Evolutionary conservation across 2,113 vertebrate species (phyloP).

Genomic region (Brachypodius melanocephalos): DNA sequence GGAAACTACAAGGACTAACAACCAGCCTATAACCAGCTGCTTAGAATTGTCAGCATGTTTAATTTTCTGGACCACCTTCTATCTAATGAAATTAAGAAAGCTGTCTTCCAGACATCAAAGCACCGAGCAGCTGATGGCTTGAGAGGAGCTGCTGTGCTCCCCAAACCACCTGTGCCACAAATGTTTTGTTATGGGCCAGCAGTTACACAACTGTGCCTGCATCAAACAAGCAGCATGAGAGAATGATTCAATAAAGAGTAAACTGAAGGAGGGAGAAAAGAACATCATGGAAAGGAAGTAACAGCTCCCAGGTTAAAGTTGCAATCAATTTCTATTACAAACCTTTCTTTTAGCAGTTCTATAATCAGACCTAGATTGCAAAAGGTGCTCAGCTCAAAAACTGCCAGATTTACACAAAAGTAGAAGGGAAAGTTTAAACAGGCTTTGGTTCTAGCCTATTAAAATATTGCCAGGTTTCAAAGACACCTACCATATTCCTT

Average conservation of each 20-base stretch:
- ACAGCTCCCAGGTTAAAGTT: background rate
- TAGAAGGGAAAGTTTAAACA: background rate
- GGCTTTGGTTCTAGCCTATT: background rate
- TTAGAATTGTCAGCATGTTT: background rate
- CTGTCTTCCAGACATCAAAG: slow-evolving; percentile 1
- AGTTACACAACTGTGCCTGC: background rate
- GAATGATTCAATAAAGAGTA: slow-evolving; percentile 15
- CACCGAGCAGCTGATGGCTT: background rate
- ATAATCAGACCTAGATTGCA: background rate
- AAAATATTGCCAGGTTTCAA: background rate
- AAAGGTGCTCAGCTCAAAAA: background rate
- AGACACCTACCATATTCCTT: background rate
- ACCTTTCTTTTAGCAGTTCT: background rate
- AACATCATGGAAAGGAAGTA: background rate
- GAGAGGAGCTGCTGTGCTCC: background rate
- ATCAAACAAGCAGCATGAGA: background rate
- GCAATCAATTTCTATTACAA: slow-evolving; percentile 20
- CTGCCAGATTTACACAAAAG: background rate
- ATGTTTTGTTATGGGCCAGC: slow-evolving; percentile 8
- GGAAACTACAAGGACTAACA: background rate
- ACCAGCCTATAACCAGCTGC: background rate
- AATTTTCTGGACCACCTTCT: slow-evolving; percentile 42
- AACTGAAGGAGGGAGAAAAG: background rate
- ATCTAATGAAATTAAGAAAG: slow-evolving; percentile 37
- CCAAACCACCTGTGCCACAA: background rate